phyloP scores from a whole-genome alignment of 2,113 vertebrate genomes.

The Rhineura floridana region DNA sequence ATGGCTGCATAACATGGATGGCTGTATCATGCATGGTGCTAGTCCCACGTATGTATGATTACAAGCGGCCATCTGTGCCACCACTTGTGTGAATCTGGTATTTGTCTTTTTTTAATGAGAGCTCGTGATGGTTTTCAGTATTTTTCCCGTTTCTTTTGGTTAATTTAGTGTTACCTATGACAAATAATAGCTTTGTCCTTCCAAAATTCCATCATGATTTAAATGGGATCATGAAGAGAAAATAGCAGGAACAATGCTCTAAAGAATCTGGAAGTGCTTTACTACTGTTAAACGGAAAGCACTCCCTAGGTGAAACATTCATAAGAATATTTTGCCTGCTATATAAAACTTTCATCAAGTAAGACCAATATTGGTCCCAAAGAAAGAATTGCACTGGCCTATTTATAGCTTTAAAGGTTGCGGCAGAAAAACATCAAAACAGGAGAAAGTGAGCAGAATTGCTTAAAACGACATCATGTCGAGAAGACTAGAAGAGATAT shows the following conservation, averaged over 20 bases:
- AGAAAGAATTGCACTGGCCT: neutral
- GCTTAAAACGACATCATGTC: neutral
- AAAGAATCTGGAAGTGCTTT: neutral
- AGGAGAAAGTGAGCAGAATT: neutral
- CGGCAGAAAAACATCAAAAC: slow-evolving; percentile 1
- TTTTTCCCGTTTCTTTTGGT: no score
- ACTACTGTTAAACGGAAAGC: neutral
- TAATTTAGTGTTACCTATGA: neutral
- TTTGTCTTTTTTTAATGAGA: neutral
- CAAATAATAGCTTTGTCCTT: neutral
- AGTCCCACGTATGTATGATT: neutral
- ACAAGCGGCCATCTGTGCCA: neutral
- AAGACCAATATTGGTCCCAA: neutral
- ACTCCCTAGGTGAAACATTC: neutral
- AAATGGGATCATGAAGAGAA: neutral
- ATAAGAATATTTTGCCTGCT: neutral
- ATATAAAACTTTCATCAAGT: neutral
- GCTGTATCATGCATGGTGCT: neutral
- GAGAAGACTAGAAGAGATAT: neutral
- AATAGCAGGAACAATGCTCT: neutral
- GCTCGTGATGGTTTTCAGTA: neutral
- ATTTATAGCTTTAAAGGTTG: slow-evolving; percentile 11
- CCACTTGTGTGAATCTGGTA: neutral
- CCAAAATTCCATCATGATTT: neutral
- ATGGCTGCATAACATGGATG: neutral